Evolutionary conservation across 1,140 invertebrate genomes (phyloP).

Genomic region (Reticulitermes speratus): DNA sequence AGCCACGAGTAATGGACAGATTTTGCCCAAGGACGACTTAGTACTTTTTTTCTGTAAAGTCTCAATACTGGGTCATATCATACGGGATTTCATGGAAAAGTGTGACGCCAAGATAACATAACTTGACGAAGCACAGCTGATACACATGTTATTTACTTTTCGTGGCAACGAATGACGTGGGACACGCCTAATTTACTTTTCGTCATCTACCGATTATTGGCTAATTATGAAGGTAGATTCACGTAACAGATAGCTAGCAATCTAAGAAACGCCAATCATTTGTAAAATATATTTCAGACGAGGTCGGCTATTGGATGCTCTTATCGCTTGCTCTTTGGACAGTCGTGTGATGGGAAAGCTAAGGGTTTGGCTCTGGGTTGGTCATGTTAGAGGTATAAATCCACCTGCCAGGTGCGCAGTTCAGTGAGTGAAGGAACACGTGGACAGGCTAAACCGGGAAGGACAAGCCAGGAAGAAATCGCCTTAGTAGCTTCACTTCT

Average conservation of each 20-base stretch:
- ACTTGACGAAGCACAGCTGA: too few relatives aligned
- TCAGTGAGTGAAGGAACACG: background rate
- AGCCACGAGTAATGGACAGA: too few relatives aligned
- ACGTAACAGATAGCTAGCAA: background rate
- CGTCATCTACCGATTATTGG: background rate
- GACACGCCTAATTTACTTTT: background rate
- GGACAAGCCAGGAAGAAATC: background rate
- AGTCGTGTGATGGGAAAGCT: background rate
- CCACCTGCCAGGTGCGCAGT: background rate
- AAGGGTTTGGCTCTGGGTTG: background rate
- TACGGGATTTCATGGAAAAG: background rate
- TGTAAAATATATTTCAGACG: background rate
- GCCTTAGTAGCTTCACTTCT: background rate
- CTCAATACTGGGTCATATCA: background rate
- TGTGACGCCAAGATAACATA: too few relatives aligned
- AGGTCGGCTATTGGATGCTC: background rate
- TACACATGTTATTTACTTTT: too few relatives aligned
- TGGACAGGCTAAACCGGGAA: background rate
- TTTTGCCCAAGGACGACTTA: too few relatives aligned
- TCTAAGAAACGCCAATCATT: background rate
- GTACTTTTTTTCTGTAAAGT: background rate
- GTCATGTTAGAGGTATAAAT: background rate
- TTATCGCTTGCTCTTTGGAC: background rate
- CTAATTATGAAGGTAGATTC: background rate
- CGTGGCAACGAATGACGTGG: background rate